Evolutionary conservation across 1,140 invertebrate genomes (phyloP).

Genomic region (Zeugodacus cucurbitae): DNA sequence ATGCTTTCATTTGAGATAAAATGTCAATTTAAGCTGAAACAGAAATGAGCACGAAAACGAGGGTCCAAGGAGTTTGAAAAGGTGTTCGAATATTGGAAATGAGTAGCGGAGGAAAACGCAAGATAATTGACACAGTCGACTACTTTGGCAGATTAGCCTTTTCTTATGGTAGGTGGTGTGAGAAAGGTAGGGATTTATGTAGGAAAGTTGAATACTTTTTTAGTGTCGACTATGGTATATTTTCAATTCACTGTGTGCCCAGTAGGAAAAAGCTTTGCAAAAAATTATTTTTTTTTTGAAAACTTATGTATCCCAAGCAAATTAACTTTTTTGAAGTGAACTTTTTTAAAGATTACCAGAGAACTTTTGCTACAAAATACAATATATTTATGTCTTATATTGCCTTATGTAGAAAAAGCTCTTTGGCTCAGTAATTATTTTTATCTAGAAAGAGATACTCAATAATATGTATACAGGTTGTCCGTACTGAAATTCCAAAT

Average conservation of each 20-base stretch:
- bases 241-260: background rate
- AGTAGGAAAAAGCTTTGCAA: background rate
- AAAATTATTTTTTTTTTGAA: no score
- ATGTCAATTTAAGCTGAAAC: background rate
- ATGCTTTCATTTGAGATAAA: conserved; percentile 15
- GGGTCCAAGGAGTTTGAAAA: background rate
- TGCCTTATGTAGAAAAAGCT: no score
- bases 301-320: no score
- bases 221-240: background rate
- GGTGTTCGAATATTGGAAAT: background rate
- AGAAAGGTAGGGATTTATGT: background rate
- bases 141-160: background rate
- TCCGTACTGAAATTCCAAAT: no score
- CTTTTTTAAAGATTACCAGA: no score
- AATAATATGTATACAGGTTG: no score
- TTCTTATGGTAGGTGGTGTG: background rate
- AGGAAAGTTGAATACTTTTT: background rate
- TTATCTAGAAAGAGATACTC: no score
- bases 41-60: background rate
- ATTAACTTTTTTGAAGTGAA: no score
- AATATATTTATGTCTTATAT: no score
- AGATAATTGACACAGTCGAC: background rate
- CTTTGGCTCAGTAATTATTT: no score
- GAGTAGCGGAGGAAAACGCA: background rate
- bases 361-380: no score